Evolutionary conservation across 2,797 vertebrate genomes (phyloP), one percentile per base, ranked within the genome.

Genomic region (Melanotaenia maccullochi): DNA sequence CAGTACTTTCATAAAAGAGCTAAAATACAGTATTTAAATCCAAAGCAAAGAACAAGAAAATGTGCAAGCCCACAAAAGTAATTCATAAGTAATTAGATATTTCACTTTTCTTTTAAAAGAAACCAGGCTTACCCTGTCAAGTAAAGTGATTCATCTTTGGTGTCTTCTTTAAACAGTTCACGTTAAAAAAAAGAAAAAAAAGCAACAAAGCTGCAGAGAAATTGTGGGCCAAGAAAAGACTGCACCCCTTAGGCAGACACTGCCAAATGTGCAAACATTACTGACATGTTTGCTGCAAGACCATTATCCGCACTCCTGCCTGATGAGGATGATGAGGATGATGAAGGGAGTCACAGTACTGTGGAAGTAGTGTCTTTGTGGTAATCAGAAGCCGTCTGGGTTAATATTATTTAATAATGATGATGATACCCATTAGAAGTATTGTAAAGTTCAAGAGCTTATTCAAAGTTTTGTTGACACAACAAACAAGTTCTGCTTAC

Each of bases 221-320:
- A 56, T 30, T 42, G 3, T 35, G 30, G 30, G 11, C 24, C 28
- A 36, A 24, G 22, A 61, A 61, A 54, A 61, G 47, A 32, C 24
- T 25, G 2, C 9, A 13, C 40, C 51, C 60, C 5, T n/a, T 7
- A 11, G 69, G 60, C 60, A 35, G 30, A 20, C 13, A 18, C 52
- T 33, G n/a, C 57, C 25, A 71, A 62, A 71, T 56, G 38, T 47
- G 51, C 38, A 25, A 30, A 71, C 42, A 56, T 20, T 52, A 64
- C 9, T n/a, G 22, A 57, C 52, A 49, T 22, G 2, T 20, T 30
- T 64, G 52, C 60, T 56, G 52, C 38, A 38, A 54, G 60, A 49
- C 22, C 14, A 18, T 54, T 6, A 13, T 16, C 32, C 1, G 28
- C 60, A 44, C 60, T 9, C 52, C 52, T 55, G 24, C 25, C 24